These are phyloP conservation scores for Crossaster papposus DNA, from an alignment of 53 echinoderm and acorn worm species.

Conservation along the genomic window DNA sequence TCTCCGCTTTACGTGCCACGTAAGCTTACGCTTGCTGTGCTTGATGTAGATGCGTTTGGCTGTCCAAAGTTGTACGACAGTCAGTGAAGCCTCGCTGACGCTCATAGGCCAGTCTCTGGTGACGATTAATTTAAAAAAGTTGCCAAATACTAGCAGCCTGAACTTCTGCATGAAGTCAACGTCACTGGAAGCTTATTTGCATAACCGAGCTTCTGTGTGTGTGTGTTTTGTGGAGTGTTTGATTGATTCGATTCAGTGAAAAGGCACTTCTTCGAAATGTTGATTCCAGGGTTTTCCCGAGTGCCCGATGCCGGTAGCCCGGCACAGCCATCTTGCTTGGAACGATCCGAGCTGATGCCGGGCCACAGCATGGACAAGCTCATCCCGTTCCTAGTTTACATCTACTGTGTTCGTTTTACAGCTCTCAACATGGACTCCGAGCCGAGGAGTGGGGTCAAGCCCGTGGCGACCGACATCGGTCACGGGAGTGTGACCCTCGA, in stretches of 20 bases:
- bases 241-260: neutral
- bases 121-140: neutral
- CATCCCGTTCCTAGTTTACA: slow-evolving; percentile 42
- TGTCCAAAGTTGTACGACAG: neutral
- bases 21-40: slow-evolving; percentile 2
- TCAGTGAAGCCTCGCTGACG: neutral
- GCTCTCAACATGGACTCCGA: slow-evolving; percentile 22
- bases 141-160: neutral
- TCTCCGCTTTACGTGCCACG: slow-evolving; percentile 33
- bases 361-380: slow-evolving; percentile 53
- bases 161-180: neutral
- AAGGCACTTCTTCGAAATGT: neutral
- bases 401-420: slow-evolving; percentile 53
- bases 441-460: neutral
- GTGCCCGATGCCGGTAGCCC: neutral
- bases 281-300: slow-evolving; percentile 52
- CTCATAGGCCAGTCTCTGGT: neutral
- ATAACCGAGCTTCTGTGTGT: neutral
- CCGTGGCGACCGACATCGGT: slow-evolving; percentile 44
- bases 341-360: slow-evolving; percentile 50
- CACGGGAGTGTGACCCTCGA: slow-evolving; percentile 66
- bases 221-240: neutral
- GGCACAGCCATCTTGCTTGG: slow-evolving; percentile 44
- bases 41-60: too few species aligned
- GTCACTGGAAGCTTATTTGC: neutral